phyloP scores from a whole-genome alignment of 2,797 vertebrate genomes.

The Chiroxiphia lanceolata region DNA sequence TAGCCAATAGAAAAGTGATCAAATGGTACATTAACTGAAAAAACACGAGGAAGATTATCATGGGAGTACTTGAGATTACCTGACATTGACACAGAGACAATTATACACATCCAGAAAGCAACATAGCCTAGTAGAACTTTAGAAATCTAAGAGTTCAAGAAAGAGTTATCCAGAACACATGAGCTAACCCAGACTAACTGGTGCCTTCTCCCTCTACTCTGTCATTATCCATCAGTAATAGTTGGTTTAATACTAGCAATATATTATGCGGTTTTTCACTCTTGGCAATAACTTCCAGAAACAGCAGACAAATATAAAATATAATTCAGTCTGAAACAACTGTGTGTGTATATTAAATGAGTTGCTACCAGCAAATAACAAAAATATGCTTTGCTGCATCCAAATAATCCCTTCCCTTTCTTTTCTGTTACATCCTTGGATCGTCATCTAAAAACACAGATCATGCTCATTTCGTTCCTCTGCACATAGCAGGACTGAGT shows the following conservation, averaged over 20 bases:
- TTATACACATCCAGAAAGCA: constrained; percentile 37
- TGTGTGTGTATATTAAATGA: constrained; percentile 37
- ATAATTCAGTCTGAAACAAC: constrained; percentile 55
- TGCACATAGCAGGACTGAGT: neutral
- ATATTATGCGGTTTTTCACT: constrained; percentile 67
- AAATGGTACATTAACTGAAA: neutral
- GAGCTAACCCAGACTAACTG: constrained; percentile 80
- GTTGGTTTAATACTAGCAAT: constrained; percentile 76
- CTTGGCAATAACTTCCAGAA: constrained; percentile 65
- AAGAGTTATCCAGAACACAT: constrained; percentile 71
- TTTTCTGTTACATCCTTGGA: neutral
- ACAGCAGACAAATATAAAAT: constrained; percentile 64
- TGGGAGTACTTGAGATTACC: neutral
- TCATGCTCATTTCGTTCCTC: neutral
- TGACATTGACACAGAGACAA: constrained; percentile 15
- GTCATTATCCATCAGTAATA: constrained; percentile 80
- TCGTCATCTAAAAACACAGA: neutral
- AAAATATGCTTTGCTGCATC: constrained; percentile 24
- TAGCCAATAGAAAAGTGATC: neutral
- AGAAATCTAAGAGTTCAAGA: constrained; percentile 64
- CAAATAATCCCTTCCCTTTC: constrained; percentile 7
- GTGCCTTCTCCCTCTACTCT: constrained; percentile 75
- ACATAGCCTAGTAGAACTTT: constrained; percentile 29
- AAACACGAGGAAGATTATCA: neutral
- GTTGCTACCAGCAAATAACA: constrained; percentile 51